These are phyloP conservation scores for Orchesella cincta DNA, from an alignment of 1,140 invertebrate species.

Conservation along the genomic window DNA sequence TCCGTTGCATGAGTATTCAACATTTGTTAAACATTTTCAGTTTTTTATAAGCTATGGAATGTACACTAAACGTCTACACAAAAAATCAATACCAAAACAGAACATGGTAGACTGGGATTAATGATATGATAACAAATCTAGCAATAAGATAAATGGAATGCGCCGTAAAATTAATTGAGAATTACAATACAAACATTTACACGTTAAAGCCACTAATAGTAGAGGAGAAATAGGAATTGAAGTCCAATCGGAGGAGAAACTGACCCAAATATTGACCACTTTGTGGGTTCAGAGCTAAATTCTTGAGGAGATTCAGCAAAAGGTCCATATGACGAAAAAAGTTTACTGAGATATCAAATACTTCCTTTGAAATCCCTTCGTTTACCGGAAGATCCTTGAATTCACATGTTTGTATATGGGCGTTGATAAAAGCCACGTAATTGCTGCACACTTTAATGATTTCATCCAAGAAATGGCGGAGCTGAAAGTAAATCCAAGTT, in stretches of 20 bases:
- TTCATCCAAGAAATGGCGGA: constrained; percentile 43
- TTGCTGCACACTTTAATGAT: constrained; percentile 42
- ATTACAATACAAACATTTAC: not conserved
- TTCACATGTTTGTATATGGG: constrained; percentile 37
- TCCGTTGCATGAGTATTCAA: no score
- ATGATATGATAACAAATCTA: no score
- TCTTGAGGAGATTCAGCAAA: constrained; percentile 39
- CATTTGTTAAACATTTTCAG: no score
- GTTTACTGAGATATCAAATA: constrained; percentile 32
- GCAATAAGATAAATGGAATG: no score
- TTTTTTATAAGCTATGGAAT: no score
- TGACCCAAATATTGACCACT: constrained; percentile 42
- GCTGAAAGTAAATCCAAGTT: no score
- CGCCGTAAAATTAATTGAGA: no score
- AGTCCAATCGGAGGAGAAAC: constrained; percentile 49
- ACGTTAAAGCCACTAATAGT: constrained; percentile 6
- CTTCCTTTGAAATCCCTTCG: constrained; percentile 46
- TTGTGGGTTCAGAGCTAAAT: constrained; percentile 39
- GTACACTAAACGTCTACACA: no score
- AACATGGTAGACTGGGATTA: no score
- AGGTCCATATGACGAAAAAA: constrained; percentile 46
- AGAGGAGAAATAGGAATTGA: constrained; percentile 48
- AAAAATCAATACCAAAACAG: no score
- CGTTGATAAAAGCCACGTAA: constrained; percentile 38
- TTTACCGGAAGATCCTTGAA: constrained; percentile 36